Base-by-base conservation (phyloP, 2,113 vertebrate genomes). In the Mustela lutreola region DNA sequence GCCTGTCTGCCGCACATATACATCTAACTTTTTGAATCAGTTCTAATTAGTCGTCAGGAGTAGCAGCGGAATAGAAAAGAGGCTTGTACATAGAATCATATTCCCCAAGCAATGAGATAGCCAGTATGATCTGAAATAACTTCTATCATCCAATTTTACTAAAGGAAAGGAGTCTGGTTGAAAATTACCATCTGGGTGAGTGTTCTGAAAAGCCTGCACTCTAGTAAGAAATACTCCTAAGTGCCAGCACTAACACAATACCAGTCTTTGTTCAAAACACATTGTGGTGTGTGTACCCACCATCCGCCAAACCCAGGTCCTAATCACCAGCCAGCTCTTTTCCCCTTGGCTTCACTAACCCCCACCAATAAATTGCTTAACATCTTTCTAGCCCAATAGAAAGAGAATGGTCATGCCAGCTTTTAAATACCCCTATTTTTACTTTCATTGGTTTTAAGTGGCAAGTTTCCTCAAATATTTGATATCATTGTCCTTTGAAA, bases 401-500 rank as follows among this genome's bases (percentile, higher is more conserved):
- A 60, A 79, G 70, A 90, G 56, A 90, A 67, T 11, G n/a, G 42
- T 56, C 36, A 16, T 19, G 39, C 31, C 4, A 45, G 65, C 65
- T 81, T 91, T 53, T 75, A 80, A 26, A 31, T 22, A 53, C 15
- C 26, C 39, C 28, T 7, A 48, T 79, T 85, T 93, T 91, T 67
- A 56, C 19, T 78, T 92, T 42, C 4, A 79, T 0, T 48, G 60
- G 56, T 48, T 95, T 86, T 65, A 90, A 78, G 16, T 58, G 33
- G 58, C 60, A 81, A 58, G 1, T 70, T 65, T 89, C 39, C 26
- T 91, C 11, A 78, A 91, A 65, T 93, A 79, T 78, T 73, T 90
- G 71, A 60, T 88, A n/a, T 45, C 14, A 39, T 75, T 45, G 15
- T 86, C 56, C 76, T 93, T 94, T 81, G 50, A 94, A 95, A 65